Percentiles rank a stretch among this genome's conserved stretches.
Evolutionary conservation across 2,113 vertebrate species (phyloP).

Genomic region (Ctenomys sociabilis): DNA sequence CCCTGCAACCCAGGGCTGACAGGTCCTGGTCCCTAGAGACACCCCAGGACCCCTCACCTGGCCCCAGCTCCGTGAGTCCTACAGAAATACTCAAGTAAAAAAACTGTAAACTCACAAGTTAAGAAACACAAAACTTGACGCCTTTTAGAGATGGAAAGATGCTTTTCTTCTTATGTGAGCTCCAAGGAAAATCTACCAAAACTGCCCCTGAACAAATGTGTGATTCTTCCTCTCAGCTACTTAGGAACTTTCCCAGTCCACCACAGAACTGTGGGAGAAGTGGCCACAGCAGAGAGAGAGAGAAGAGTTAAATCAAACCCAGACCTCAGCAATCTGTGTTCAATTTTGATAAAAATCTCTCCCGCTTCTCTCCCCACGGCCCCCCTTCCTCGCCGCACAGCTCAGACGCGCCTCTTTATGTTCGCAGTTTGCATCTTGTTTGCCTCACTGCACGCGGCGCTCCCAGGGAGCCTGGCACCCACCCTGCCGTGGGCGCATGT

Average conservation of each 20-base stretch:
- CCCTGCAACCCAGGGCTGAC: slow-evolving; percentile 45
- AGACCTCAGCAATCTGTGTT: slow-evolving; percentile 83
- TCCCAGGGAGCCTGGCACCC: neutral
- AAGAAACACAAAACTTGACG: slow-evolving; percentile 4
- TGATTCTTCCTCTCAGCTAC: neutral
- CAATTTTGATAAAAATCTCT: slow-evolving; percentile 85
- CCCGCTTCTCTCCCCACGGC: slow-evolving; percentile 56
- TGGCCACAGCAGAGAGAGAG: slow-evolving; percentile 71
- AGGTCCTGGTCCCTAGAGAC: neutral
- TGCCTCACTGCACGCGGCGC: neutral
- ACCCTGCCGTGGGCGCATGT: neutral
- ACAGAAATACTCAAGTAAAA: slow-evolving; percentile 40
- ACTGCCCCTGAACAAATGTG: neutral
- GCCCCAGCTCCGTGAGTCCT: neutral
- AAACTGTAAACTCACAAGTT: slow-evolving; percentile 4
- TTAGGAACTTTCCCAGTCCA: slow-evolving; percentile 17
- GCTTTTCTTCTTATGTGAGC: neutral
- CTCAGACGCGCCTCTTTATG: slow-evolving; percentile 78
- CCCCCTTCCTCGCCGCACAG: slow-evolving; percentile 68
- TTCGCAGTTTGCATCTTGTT: slow-evolving; percentile 74
- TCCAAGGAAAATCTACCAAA: slow-evolving; percentile 32
- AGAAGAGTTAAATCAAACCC: slow-evolving; percentile 81
- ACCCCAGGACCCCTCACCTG: neutral
- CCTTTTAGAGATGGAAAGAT: slow-evolving; percentile 28
- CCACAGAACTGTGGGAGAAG: slow-evolving; percentile 3